Percentiles rank a stretch among this genome's conserved stretches.
Conservation (phyloP, 2,113 vertebrate genomes). For the Microcebus murinus region DNA sequence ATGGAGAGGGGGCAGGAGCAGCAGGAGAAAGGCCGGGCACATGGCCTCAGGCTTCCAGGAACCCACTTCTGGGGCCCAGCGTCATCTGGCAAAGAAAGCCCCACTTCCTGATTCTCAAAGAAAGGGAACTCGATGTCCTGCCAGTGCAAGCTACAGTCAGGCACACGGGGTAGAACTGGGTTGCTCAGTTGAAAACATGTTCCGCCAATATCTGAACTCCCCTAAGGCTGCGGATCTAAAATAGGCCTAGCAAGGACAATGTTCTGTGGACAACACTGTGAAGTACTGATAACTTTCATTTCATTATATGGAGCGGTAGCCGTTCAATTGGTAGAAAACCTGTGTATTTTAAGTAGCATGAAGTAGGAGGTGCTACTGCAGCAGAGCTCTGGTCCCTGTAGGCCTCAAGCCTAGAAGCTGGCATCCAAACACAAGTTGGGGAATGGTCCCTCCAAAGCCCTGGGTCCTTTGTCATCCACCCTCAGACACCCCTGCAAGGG, state of each 20-base stretch:
- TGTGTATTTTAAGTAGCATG: neutral
- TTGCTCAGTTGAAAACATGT: neutral
- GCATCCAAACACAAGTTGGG: neutral
- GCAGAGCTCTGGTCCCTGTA: neutral
- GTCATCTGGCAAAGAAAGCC: neutral
- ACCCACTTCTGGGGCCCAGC: neutral
- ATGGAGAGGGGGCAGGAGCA: too few relatives aligned
- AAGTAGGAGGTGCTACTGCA: neutral
- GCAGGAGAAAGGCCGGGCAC: too few relatives aligned
- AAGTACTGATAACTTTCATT: neutral
- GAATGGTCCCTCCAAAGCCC: fast-evolving
- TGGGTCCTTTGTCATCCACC: too few relatives aligned
- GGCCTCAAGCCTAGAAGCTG: neutral
- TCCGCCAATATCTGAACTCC: neutral
- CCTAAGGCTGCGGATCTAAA: neutral
- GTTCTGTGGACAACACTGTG: neutral
- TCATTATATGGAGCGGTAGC: neutral
- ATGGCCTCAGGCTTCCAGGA: neutral
- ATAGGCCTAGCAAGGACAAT: neutral
- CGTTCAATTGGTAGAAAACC: neutral
- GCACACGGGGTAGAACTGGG: neutral
- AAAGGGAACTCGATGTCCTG: neutral
- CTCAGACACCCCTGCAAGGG: neutral
- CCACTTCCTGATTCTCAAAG: neutral
- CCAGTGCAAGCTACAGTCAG: neutral